Evolutionary conservation across 1,140 invertebrate species (phyloP), one percentile per base, ranked within the genome.

Genomic region (Ooceraea biroi): DNA sequence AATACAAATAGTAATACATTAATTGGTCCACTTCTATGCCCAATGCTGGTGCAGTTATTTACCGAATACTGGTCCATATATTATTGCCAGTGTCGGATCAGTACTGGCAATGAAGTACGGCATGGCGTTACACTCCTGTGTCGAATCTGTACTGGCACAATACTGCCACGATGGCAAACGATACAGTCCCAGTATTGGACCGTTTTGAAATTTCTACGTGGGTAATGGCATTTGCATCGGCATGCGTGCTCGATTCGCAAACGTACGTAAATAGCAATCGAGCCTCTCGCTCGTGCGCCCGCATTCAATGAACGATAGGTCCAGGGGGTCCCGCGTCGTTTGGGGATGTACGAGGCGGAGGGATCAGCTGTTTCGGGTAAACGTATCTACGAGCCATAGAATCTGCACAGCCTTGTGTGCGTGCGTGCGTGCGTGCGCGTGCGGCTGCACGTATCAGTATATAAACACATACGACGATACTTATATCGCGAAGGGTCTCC

Each of bases 281-380:
- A 65, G 63, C 63, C 82, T 87, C 77, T 60, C 66, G 63, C 11
- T 55, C 44, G 41, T 72, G 60, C 72, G 74, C 14, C 27, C 74
- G 80, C 82, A 85, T 76, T 90, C 85, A 90, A 90, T 90, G 86
- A 88, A 85, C 57, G 76, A 85, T 84, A 90, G 83, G 82, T 80
- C 78, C 74, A 87, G 66, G 85, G 82, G 88, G 84, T 89, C 84
- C 89, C 82, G 85, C 90, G 82, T 88, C 73, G 84, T 89, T 90
- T 85, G 83, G 89, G 85, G 89, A 92, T 94, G 90, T 86, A 85
- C 86, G 91, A 93, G 92, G 91, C 92, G 90, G 91, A 91, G 92
- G 87, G 89, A 94, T 93, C 92, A 93, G 93, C 92, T 93, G 92
- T 80, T 80, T 80, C 52, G 76, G 57, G 50, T 80, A 71, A 58